A percentile compares a stretch with the other conserved stretches of the same genome.
Evolutionary conservation across 2,888 invertebrate genomes (phyloP).

Genomic region (Cerastis leucographa): DNA sequence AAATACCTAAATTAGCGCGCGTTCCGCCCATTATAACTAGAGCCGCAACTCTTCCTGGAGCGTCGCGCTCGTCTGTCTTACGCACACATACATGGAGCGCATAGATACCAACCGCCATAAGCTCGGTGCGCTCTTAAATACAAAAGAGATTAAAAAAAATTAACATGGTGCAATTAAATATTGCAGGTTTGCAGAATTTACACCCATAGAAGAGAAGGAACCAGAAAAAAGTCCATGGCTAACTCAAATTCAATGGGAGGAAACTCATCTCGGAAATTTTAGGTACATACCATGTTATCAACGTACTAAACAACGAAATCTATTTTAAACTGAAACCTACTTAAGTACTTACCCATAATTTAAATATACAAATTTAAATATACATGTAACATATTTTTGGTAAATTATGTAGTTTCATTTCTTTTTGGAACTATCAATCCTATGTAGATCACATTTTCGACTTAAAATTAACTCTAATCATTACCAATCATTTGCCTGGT

Average conservation of each 20-base stretch:
- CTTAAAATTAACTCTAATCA: background rate
- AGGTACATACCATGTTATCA: slow-evolving; percentile 72
- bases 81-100: too few relatives aligned
- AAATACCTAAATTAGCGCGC: too few relatives aligned
- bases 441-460: background rate
- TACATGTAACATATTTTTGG: background rate
- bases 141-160: background rate
- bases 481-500: background rate
- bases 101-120: too few relatives aligned
- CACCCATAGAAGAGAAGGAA: slow-evolving; percentile 82
- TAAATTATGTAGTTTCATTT: slow-evolving; percentile 26
- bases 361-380: slow-evolving; percentile 38
- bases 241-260: slow-evolving; percentile 93
- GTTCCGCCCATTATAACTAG: too few relatives aligned
- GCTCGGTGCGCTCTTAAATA: too few relatives aligned
- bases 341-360: background rate
- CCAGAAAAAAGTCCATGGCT: slow-evolving; percentile 89
- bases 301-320: slow-evolving; percentile 18
- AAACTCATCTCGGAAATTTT: slow-evolving; percentile 94
- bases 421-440: background rate
- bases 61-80: too few relatives aligned
- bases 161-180: slow-evolving; percentile 7
- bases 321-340: slow-evolving; percentile 14
- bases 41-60: too few relatives aligned
- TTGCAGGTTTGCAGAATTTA: slow-evolving; percentile 92